These are phyloP conservation scores for Bathynomus jamesi DNA, from an alignment of 1,140 invertebrate species.

Conservation along the genomic window DNA sequence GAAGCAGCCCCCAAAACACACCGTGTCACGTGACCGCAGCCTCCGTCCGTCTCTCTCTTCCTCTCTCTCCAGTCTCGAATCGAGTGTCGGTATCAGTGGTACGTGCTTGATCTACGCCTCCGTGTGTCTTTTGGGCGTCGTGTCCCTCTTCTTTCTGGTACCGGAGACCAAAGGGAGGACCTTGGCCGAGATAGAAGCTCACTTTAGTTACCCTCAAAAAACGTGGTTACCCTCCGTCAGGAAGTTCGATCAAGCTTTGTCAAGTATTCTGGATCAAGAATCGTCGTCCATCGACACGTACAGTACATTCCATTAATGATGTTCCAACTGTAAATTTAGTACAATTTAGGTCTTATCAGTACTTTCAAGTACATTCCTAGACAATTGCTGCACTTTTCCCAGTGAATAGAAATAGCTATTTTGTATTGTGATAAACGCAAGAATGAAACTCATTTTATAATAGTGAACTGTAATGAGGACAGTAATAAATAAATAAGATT, in stretches of 20 bases:
- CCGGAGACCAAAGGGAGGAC: constrained; percentile 73
- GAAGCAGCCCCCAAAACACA: too few species aligned
- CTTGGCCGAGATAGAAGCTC: constrained; percentile 64
- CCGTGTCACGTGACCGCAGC: too few species aligned
- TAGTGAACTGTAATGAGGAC: too few species aligned
- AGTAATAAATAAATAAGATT: too few species aligned
- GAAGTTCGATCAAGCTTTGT: constrained; percentile 12
- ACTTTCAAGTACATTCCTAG: too few species aligned
- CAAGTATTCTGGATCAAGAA: constrained; percentile 16
- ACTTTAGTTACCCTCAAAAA: constrained; percentile 19
- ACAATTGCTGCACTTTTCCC: too few species aligned
- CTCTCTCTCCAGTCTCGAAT: constrained; percentile 22
- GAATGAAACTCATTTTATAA: too few species aligned
- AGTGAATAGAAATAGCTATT: too few species aligned
- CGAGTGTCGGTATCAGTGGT: constrained; percentile 40
- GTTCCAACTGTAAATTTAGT: too few species aligned
- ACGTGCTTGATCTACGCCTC: constrained; percentile 53
- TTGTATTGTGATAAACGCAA: too few species aligned
- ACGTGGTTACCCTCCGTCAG: constrained; percentile 1
- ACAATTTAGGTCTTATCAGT: too few species aligned
- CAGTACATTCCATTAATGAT: constrained; percentile 4
- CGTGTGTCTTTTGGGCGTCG: constrained; percentile 49
- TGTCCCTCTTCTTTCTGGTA: constrained; percentile 58
- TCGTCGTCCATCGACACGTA: neutral
- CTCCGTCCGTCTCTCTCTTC: too few species aligned